Base-by-base conservation (phyloP, 2,888 invertebrate species). In the Trissolcus japonicus region DNA sequence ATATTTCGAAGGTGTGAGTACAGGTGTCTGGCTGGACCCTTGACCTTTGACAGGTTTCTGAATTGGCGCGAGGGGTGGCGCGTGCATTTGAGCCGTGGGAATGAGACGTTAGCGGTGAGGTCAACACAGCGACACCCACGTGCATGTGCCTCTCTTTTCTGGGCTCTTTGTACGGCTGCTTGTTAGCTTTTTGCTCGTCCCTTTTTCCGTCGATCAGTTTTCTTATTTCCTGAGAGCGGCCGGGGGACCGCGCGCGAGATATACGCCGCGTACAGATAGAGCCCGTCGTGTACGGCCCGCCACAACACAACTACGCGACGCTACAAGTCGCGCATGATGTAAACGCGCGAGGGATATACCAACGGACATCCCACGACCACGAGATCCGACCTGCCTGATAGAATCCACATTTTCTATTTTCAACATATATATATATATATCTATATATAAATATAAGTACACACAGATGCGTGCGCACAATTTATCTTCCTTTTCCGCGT, bases 321-420 rank as follows among this genome's bases (percentile, higher is more conserved):
- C 71, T 73, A 73, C 69, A 67, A 59, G 67, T 65, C 77, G 77
- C 35, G 35, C 61, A 77, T 68, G 68, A 67, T 77, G 77, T 77
- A 77, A 77, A 77, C 65, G 72, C 35, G 11, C 68, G 78, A 69
- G 60, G 73, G 60, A 66, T 77, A 35, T 35, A 73, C 76, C 59
- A 63, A 43, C 69, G 65, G 69, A 74, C 78, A 59, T 74, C 78
- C 78, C 69, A 74, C 69, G 74, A 66, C 61, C 77, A 57, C 65
- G 69, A 69, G 74, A 74, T 75, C 71, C 73, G 69, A 78, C 66
- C 73, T 61, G 65, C 51, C 77, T 67, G 73, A 77, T 77, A 77
- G 73, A 77, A 68, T 73, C 48, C 67, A 16, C 61, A 54, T 63
- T 66, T 63, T 66, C 62, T 68, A 74, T 74, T 68, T 61, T 62